phyloP scores from a whole-genome alignment of 2,113 vertebrate species.

The Trochalopteron elliotii region DNA sequence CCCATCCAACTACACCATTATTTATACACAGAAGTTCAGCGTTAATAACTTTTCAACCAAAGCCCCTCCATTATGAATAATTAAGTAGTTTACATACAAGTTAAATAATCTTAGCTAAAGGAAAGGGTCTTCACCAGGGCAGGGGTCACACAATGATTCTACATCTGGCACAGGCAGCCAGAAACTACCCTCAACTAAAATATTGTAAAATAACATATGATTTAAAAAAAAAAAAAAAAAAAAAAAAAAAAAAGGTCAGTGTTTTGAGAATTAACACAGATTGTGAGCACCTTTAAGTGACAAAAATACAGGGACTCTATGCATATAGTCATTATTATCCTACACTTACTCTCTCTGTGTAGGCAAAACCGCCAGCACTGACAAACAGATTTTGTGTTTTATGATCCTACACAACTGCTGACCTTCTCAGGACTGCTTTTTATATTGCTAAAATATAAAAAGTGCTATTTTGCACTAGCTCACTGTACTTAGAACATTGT shows the following conservation, averaged over 20 bases:
- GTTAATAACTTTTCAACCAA: neutral
- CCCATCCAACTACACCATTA: neutral
- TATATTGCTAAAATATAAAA: neutral
- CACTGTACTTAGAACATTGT: accelerated
- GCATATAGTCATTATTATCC: neutral
- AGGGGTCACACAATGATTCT: too few relatives aligned
- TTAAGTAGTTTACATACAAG: neutral
- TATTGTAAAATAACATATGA: accelerated
- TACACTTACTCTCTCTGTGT: accelerated
- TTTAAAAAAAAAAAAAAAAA: neutral
- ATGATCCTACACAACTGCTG: neutral
- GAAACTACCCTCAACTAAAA: neutral
- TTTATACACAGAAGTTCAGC: neutral
- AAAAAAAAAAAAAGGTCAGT: neutral
- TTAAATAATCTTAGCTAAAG: neutral
- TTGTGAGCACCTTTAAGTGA: neutral
- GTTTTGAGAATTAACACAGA: neutral
- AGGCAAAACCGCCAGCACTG: accelerated
- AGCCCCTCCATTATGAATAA: neutral
- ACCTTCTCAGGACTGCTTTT: neutral
- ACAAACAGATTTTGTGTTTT: neutral
- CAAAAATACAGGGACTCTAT: accelerated
- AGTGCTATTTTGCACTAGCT: neutral
- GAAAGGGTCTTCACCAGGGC: neutral
- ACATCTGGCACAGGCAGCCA: neutral